Evolutionary conservation across 2,113 vertebrate species (phyloP).

Genomic region (Paradoxurus hermaphroditus): DNA sequence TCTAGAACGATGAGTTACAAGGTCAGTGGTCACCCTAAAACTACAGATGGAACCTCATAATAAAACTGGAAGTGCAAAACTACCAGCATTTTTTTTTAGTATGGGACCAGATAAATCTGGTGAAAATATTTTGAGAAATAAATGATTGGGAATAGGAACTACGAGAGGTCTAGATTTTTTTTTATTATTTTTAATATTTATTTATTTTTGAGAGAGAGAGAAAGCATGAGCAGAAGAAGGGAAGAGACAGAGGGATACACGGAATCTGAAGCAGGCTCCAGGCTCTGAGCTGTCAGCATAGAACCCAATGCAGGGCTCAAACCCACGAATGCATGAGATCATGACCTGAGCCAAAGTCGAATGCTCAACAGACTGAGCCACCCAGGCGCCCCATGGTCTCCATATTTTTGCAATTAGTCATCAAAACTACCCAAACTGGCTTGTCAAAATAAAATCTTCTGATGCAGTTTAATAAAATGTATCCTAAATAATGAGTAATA

Average conservation of each 20-base stretch:
- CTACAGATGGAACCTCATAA: not conserved
- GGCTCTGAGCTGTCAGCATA: too few relatives aligned
- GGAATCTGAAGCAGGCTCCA: too few relatives aligned
- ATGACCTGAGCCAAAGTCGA: too few relatives aligned
- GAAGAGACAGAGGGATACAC: too few relatives aligned
- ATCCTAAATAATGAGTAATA: constrained; percentile 32
- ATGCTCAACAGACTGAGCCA: too few relatives aligned
- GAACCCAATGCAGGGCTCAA: too few relatives aligned
- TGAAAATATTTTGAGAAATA: not conserved
- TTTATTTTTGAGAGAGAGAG: too few relatives aligned
- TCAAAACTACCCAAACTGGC: constrained; percentile 52
- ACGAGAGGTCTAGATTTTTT: not conserved
- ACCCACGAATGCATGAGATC: too few relatives aligned
- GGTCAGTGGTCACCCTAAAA: not conserved
- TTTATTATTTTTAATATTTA: too few relatives aligned
- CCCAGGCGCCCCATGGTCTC: not conserved
- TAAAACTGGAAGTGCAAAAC: not conserved
- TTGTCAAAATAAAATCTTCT: constrained; percentile 47
- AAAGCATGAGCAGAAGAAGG: too few relatives aligned
- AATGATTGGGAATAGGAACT: not conserved
- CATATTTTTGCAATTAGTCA: constrained; percentile 39
- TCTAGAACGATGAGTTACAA: not conserved
- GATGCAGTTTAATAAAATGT: constrained; percentile 53
- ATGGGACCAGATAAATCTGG: not conserved
- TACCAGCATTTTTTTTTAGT: not conserved